phyloP scores from a whole-genome alignment of 2,113 vertebrate genomes.

The Hiodon tergisus region DNA sequence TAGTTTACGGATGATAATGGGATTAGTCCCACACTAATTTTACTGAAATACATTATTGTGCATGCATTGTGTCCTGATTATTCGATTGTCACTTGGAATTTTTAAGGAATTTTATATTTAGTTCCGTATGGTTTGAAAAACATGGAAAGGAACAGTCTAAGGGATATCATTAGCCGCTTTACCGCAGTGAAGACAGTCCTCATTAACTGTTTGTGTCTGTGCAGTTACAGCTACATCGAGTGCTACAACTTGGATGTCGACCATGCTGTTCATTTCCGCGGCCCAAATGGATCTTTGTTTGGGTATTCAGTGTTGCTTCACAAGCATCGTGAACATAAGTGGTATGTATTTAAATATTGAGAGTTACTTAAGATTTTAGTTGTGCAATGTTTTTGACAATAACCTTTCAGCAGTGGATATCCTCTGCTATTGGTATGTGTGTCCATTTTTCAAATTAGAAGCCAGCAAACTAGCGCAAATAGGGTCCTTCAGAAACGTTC shows the following conservation, averaged over 20 bases:
- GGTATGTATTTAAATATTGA: constrained; percentile 60
- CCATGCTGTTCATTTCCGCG: constrained; percentile 64
- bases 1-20: neutral
- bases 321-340: constrained; percentile 58
- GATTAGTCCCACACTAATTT: too few relatives aligned
- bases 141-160: constrained; percentile 20
- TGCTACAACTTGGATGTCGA: constrained; percentile 79
- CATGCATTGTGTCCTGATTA: too few relatives aligned
- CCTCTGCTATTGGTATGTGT: too few relatives aligned
- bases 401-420: too few relatives aligned
- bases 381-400: too few relatives aligned
- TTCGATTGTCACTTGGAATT: too few relatives aligned
- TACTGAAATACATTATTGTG: too few relatives aligned
- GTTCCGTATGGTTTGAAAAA: neutral
- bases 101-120: too few relatives aligned
- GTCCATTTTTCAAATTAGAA: too few relatives aligned
- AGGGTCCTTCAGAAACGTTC: too few relatives aligned
- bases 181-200: constrained; percentile 24
- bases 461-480: too few relatives aligned
- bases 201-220: constrained; percentile 46
- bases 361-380: too few relatives aligned
- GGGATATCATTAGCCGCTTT: constrained; percentile 23
- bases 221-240: constrained; percentile 31
- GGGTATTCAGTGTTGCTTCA: constrained; percentile 88
- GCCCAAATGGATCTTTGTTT: constrained; percentile 69